These are phyloP conservation scores for Rostratula benghalensis DNA, from an alignment of 2,113 vertebrate species.

Conservation along the genomic window DNA sequence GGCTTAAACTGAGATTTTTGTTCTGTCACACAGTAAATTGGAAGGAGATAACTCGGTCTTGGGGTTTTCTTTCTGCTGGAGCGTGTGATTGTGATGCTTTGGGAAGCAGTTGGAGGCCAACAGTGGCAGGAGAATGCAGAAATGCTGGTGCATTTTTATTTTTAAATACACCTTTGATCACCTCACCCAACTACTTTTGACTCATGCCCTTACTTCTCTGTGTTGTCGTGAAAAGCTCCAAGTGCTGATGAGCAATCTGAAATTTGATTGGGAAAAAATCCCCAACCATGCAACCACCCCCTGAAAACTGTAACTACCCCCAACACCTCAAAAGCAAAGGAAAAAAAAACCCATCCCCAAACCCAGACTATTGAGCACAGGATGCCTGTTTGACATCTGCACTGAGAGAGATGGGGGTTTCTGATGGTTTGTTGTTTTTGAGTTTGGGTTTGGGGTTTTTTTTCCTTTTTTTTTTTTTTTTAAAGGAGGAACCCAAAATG, in stretches of 20 bases:
- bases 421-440: too few relatives aligned
- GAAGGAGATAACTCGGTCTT: neutral
- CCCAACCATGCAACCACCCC: fast-evolving
- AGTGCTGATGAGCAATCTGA: neutral
- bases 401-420: neutral
- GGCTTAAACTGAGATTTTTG: neutral
- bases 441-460: neutral
- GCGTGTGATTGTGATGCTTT: neutral
- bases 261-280: neutral
- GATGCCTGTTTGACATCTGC: neutral
- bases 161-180: neutral
- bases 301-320: neutral
- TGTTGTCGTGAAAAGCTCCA: neutral
- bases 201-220: neutral
- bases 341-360: neutral
- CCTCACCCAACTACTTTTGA: neutral
- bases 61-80: neutral
- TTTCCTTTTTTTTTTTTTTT: neutral
- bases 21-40: neutral
- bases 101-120: neutral
- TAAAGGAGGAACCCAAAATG: neutral
- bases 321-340: neutral
- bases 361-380: neutral
- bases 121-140: neutral
- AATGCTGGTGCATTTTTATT: neutral